phyloP scores from a whole-genome alignment of 2,113 vertebrate genomes.

The Fulica atra region DNA sequence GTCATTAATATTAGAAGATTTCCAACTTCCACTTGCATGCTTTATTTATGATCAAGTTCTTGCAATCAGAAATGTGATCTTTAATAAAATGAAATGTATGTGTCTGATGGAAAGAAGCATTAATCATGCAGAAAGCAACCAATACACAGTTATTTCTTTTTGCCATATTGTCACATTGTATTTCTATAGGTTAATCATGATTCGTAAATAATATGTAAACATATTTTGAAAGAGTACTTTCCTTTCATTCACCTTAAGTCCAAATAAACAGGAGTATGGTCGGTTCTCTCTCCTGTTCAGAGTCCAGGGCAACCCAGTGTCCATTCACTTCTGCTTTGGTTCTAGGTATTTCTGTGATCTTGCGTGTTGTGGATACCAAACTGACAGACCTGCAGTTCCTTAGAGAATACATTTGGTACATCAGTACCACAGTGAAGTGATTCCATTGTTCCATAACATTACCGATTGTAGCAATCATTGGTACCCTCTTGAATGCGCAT shows the following conservation, averaged over 20 bases:
- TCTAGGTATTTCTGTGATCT: constrained; percentile 56
- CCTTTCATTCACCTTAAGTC: background rate
- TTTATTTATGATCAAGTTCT: constrained; percentile 67
- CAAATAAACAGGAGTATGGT: constrained; percentile 31
- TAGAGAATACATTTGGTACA: constrained; percentile 53
- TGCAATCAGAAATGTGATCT: constrained; percentile 67
- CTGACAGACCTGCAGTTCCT: constrained; percentile 21
- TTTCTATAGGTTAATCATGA: constrained; percentile 52
- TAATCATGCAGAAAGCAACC: constrained; percentile 53
- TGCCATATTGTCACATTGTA: constrained; percentile 39
- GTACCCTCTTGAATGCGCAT: constrained; percentile 49
- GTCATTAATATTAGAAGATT: constrained; percentile 63
- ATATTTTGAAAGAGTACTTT: constrained; percentile 26
- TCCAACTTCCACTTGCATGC: constrained; percentile 48
- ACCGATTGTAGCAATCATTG: constrained; percentile 57
- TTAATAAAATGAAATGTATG: constrained; percentile 67
- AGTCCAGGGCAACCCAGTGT: constrained; percentile 16
- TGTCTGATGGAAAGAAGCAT: constrained; percentile 48
- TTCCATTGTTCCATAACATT: constrained; percentile 57
- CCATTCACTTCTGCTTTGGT: constrained; percentile 34
- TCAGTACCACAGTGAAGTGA: background rate
- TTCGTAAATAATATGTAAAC: constrained; percentile 31
- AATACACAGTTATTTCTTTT: constrained; percentile 39
- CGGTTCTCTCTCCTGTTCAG: constrained; percentile 30
- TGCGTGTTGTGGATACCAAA: constrained; percentile 25